A percentile compares a stretch with the other conserved stretches of the same genome.
Evolutionary conservation across 2,888 invertebrate species (phyloP).

Genomic region (Branchipolynoe longqiensis): DNA sequence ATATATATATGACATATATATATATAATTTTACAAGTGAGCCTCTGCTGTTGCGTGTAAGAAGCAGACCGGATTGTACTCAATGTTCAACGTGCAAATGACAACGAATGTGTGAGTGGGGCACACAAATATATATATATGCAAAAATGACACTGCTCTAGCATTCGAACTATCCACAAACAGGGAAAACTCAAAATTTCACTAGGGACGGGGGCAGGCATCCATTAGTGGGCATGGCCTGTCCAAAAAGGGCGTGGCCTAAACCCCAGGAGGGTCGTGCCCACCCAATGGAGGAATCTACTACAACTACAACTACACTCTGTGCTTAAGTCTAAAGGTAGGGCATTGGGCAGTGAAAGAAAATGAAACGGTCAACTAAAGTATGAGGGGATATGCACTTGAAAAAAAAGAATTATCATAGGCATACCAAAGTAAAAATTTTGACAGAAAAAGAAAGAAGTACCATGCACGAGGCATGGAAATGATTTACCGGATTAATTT

Average conservation of each 20-base stretch:
- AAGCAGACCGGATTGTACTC: not conserved
- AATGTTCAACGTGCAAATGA: not conserved
- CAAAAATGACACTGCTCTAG: constrained; percentile 12
- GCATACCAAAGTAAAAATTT: constrained; percentile 49
- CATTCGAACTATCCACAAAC: constrained; percentile 36
- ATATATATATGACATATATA: no score
- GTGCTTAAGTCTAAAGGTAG: constrained; percentile 29
- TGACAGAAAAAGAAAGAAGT: constrained; percentile 38
- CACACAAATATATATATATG: not conserved
- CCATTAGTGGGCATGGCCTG: constrained; percentile 2
- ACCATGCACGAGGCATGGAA: constrained; percentile 35
- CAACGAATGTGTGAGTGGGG: not conserved
- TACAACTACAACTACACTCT: constrained; percentile 33
- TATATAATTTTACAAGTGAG: no score
- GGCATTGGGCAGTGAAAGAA: constrained; percentile 51
- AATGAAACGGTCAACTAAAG: constrained; percentile 28
- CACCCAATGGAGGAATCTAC: not conserved
- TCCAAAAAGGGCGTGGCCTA: constrained; percentile 15
- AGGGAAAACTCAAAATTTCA: constrained; percentile 6
- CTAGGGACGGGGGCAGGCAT: not conserved
- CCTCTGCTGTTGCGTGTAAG: not conserved
- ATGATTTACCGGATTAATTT: not conserved
- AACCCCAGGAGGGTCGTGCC: constrained; percentile 13
- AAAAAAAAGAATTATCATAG: not conserved
- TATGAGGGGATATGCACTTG: constrained; percentile 31